phyloP scores from a whole-genome alignment of 2,113 vertebrate species.

The Cebidichthys violaceus region DNA sequence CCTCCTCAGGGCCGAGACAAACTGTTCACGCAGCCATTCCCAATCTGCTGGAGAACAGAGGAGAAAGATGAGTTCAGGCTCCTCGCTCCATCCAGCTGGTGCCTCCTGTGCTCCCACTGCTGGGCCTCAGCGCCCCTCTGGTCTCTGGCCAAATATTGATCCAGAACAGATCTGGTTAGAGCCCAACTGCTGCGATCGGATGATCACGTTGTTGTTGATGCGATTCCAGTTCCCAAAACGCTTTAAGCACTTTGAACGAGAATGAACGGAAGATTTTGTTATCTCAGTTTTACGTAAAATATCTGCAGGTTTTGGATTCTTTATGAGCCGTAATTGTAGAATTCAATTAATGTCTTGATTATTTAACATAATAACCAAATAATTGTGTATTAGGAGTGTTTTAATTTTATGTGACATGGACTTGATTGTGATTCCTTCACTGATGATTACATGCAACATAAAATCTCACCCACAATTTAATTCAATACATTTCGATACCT shows the following conservation, averaged over 20 bases:
- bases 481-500: neutral
- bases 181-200: conserved; percentile 42
- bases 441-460: neutral
- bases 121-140: conserved; percentile 15
- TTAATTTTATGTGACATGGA: neutral
- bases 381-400: neutral
- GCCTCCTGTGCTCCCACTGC: conserved; percentile 12
- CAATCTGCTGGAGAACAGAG: conserved; percentile 41
- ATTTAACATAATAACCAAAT: neutral
- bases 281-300: neutral
- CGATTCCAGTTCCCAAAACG: conserved; percentile 17
- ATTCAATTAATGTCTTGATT: neutral
- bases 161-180: conserved; percentile 42
- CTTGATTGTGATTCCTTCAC: neutral
- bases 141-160: conserved; percentile 61
- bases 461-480: conserved; percentile 1
- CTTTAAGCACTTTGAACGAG: neutral
- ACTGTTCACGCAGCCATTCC: conserved; percentile 36
- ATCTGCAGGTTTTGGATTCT: neutral
- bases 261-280: neutral
- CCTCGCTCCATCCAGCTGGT: conserved; percentile 37
- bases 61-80: conserved; percentile 35
- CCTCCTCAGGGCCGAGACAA: conserved; percentile 23
- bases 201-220: conserved; percentile 5
- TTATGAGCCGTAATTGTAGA: neutral